Base-by-base conservation (phyloP, 2,888 invertebrate genomes). In the Oscheius sp. region DNA sequence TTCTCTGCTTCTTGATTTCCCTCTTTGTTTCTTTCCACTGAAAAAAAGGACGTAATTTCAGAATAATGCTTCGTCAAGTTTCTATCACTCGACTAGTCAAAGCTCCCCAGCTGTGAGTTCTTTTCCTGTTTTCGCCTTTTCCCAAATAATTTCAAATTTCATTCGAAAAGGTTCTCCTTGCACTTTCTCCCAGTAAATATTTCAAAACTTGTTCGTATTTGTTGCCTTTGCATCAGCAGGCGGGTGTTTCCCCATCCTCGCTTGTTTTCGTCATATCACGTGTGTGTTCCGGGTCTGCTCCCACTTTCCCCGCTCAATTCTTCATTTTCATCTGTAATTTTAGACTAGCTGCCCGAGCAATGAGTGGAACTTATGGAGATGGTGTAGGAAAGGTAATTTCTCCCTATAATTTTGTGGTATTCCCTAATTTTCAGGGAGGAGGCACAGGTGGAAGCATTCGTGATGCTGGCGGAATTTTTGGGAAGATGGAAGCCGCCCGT, bases 391-490 rank as follows among this genome's bases (percentile, higher is more conserved):
- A 76, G 25, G 81, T 72, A 43, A 41, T 64, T 53, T 3, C 3
- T 29, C 7, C 41, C 25, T 43, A n/a, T 43, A 43, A 43, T 43
- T 43, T 43, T 43, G n/a, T n/a, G n/a, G n/a, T n/a, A n/a, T n/a
- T 59, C 75, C n/a, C n/a, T n/a, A n/a, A n/a, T n/a, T n/a, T 74
- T 41, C 43, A 79, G 79, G 73, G 76, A 23, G 80, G 80, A 18
- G 81, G 81, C 29, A 23, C 69, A 25, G 85, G 85, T 55, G 85
- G 85, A 58, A 80, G 81, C 6, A 81, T 86, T 49, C 81, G 89
- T 63, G 89, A 89, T 45, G 89, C 89, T 52, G 90, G 90, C 72
- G 90, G 90, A 45, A 79, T 88, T 21, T 89, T 89, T 81, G 89
- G 89, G 43, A 89, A 89, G 81, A 87, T 89, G 85, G 89, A 89